Evolutionary conservation across 2,113 vertebrate genomes (phyloP).

Genomic region (Psammodynastes pulverulentus): DNA sequence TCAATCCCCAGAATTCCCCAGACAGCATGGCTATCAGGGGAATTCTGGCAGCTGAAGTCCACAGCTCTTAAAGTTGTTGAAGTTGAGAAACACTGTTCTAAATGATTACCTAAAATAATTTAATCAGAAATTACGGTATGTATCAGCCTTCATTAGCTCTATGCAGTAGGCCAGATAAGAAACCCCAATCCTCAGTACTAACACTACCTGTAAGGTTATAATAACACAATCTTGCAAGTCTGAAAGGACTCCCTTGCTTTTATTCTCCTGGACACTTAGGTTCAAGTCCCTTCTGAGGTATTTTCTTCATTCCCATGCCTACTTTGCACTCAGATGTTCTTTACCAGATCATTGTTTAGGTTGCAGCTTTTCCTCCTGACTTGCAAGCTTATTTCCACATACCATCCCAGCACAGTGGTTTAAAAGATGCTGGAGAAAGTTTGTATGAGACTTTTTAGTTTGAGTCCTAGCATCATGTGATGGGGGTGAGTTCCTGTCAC

Average conservation of each 20-base stretch:
- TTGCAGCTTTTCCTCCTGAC: background rate
- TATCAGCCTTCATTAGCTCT: background rate
- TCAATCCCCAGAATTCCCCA: too few relatives aligned
- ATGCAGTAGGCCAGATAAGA: background rate
- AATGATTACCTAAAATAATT: background rate
- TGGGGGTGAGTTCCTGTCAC: too few relatives aligned
- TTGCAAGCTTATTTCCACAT: background rate
- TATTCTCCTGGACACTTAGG: background rate
- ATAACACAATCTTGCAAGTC: background rate
- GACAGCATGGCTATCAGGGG: too few relatives aligned
- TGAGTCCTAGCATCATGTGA: too few relatives aligned
- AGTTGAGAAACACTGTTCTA: too few relatives aligned
- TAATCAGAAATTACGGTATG: background rate
- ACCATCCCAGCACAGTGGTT: background rate
- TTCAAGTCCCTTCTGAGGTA: background rate
- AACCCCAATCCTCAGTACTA: background rate
- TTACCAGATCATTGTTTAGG: background rate
- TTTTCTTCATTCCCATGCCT: background rate
- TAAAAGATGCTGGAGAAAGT: background rate
- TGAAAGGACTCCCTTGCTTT: background rate
- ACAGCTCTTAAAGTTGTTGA: too few relatives aligned
- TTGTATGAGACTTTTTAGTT: background rate
- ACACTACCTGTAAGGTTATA: background rate
- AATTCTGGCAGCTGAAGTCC: too few relatives aligned
- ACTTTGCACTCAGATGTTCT: background rate